A percentile compares a stretch with the other conserved stretches of the same genome.
These are phyloP conservation scores for Bombus soroeensis DNA, from an alignment of 1,140 invertebrate genomes.

Conservation along the genomic window DNA sequence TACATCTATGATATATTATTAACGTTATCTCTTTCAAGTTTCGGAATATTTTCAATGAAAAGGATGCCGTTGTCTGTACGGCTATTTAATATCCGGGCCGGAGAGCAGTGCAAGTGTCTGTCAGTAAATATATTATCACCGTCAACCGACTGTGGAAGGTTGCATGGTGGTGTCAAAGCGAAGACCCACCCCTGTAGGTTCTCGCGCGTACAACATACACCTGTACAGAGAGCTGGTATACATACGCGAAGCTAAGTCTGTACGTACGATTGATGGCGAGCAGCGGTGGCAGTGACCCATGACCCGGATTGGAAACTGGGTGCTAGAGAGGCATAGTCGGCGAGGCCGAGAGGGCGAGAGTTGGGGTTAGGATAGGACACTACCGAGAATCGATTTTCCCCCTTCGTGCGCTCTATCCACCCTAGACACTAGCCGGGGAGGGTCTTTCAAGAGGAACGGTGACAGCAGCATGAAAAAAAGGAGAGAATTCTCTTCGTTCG, in stretches of 20 bases:
- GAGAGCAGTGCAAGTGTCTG: background rate
- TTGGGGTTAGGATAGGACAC: constrained; percentile 77
- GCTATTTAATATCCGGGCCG: constrained; percentile 12
- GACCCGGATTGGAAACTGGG: constrained; percentile 79
- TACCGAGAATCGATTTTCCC: constrained; percentile 74
- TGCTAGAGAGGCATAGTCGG: constrained; percentile 70
- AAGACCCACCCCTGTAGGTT: constrained; percentile 36
- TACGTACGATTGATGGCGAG: constrained; percentile 74
- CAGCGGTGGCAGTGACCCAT: constrained; percentile 80
- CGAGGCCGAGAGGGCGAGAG: constrained; percentile 64
- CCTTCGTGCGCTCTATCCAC: constrained; percentile 65
- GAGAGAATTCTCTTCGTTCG: constrained; percentile 29
- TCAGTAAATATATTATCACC: constrained; percentile 49
- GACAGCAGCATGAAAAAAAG: constrained; percentile 11
- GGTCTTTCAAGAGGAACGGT: constrained; percentile 36
- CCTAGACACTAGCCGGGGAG: constrained; percentile 46
- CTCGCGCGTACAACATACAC: constrained; percentile 3
- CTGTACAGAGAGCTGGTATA: background rate
- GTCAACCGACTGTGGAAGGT: constrained; percentile 45
- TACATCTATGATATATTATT: background rate
- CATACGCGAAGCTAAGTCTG: constrained; percentile 42
- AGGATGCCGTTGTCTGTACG: background rate
- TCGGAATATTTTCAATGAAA: background rate
- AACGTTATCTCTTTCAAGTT: background rate
- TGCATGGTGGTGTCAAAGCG: constrained; percentile 50